A percentile compares a stretch with the other conserved stretches of the same genome.
Evolutionary conservation across 2,888 invertebrate genomes (phyloP).

Genomic region (Drosophila mayaguana): DNA sequence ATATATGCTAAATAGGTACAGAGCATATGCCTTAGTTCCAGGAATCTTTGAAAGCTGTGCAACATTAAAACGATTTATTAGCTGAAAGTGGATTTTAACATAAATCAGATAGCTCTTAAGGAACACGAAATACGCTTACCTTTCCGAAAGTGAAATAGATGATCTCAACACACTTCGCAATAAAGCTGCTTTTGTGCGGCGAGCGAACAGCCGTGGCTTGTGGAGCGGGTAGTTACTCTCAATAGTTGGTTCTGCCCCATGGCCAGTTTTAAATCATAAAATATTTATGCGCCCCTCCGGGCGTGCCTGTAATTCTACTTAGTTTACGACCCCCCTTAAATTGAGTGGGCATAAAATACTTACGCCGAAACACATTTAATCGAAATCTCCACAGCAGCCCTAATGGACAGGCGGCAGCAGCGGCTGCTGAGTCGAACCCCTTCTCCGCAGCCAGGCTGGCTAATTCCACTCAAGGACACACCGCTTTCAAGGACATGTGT

Average conservation of each 20-base stretch:
- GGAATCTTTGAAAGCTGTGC: constrained; percentile 4
- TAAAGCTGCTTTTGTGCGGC: constrained; percentile 14
- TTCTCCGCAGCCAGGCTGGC: constrained; percentile 9
- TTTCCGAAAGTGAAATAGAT: constrained; percentile 56
- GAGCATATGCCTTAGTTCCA: constrained; percentile 13
- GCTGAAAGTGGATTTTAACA: constrained; percentile 65
- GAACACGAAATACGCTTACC: constrained; percentile 41
- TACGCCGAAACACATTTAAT: constrained; percentile 65
- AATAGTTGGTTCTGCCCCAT: constrained; percentile 33
- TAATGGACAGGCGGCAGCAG: constrained; percentile 40
- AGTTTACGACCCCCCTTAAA: constrained; percentile 68
- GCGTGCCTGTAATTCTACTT: constrained; percentile 56
- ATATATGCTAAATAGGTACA: constrained; percentile 16
- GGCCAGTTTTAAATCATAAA: constrained; percentile 66
- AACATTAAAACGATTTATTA: constrained; percentile 66
- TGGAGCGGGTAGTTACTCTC: constrained; percentile 1
- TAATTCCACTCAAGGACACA: constrained; percentile 34
- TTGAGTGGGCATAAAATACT: constrained; percentile 66
- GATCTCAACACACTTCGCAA: constrained; percentile 33
- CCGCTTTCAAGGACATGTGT: constrained; percentile 37
- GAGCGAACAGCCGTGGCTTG: constrained; percentile 8
- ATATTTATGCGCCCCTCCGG: constrained; percentile 56
- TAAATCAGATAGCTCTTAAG: constrained; percentile 61
- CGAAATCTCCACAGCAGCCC: constrained; percentile 42
- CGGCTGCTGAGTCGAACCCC: constrained; percentile 36